Conservation (phyloP, 2,113 vertebrate genomes). For the Eonycteris spelaea region DNA sequence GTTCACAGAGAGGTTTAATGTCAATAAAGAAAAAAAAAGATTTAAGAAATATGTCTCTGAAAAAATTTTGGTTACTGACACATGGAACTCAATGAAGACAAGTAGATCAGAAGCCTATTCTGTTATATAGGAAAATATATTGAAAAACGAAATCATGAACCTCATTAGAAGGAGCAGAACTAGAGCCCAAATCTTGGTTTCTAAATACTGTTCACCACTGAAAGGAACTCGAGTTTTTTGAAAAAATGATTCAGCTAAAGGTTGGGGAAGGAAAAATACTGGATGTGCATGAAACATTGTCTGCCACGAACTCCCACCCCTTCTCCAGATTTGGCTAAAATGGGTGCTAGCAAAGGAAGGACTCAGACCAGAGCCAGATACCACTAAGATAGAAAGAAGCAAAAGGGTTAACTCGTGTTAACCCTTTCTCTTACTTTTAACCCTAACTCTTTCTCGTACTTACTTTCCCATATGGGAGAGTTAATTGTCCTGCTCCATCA, state of each 20-base stretch:
- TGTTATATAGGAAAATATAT: neutral
- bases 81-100: neutral
- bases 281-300: neutral
- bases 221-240: neutral
- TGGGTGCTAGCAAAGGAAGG: neutral
- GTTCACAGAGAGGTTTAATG: neutral
- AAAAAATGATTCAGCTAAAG: neutral
- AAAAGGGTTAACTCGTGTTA: no score
- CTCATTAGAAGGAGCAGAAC: neutral
- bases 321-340: neutral
- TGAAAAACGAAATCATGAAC: neutral
- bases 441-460: no score
- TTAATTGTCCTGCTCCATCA: neutral
- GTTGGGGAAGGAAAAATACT: neutral
- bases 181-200: neutral
- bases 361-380: neutral
- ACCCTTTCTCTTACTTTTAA: no score
- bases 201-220: neutral
- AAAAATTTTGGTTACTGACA: neutral
- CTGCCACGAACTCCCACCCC: neutral
- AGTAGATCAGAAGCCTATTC: neutral
- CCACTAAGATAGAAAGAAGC: neutral
- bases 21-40: neutral
- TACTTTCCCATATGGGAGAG: no score
- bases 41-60: neutral